Percentiles rank a stretch among this genome's conserved stretches.
Conservation (phyloP, 2,113 vertebrate species). For the Herpailurus yagouaroundi region DNA sequence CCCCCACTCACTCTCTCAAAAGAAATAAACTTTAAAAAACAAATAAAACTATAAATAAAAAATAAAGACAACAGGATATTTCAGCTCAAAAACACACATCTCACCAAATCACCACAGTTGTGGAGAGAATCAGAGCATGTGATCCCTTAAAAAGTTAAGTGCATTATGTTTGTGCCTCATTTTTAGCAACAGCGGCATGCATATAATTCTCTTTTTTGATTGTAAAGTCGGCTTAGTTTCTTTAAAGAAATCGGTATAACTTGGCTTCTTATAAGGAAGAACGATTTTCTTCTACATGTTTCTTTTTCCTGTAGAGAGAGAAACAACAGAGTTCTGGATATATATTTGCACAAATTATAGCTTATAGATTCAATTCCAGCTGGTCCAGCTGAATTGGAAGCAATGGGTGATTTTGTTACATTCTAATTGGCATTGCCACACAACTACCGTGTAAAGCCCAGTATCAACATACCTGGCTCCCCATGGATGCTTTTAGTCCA, state of each 20-base stretch:
- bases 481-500: slow-evolving; percentile 2
- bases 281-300: neutral
- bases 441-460: neutral
- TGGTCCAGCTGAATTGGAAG: neutral
- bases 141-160: neutral
- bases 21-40: too few species aligned
- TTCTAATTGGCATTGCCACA: slow-evolving; percentile 4
- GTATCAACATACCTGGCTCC: neutral
- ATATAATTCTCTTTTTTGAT: neutral
- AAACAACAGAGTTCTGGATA: neutral
- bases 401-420: slow-evolving; percentile 8
- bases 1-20: too few species aligned
- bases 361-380: neutral
- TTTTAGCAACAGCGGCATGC: neutral
- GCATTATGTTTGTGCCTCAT: neutral
- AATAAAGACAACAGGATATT: neutral
- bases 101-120: neutral
- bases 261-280: neutral
- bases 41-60: too few species aligned
- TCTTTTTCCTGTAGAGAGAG: neutral
- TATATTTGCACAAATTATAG: slow-evolving; percentile 11
- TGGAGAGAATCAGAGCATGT: neutral
- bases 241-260: neutral
- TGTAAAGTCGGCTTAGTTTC: neutral
- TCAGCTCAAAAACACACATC: neutral